phyloP scores from a whole-genome alignment of 1,140 invertebrate species.

The Rhynchophorus ferrugineus region DNA sequence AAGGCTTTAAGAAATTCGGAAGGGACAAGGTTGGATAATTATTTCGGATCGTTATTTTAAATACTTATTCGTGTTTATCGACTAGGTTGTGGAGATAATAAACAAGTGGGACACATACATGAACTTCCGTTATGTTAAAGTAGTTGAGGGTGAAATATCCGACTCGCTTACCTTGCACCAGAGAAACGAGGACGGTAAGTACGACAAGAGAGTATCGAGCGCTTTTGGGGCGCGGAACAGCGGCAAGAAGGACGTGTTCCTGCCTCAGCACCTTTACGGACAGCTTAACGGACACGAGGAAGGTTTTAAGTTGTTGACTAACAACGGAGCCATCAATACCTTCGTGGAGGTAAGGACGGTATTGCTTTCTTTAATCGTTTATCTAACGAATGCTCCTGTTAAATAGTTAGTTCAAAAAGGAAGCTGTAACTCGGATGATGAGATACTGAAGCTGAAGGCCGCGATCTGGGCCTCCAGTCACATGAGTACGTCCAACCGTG shows the following conservation, averaged over 20 bases:
- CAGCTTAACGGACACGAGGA: conserved; percentile 72
- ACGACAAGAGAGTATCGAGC: conserved; percentile 52
- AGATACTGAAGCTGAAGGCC: conserved; percentile 72
- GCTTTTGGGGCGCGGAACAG: conserved; percentile 28
- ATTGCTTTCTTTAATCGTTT: not conserved
- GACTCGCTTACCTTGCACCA: conserved; percentile 81
- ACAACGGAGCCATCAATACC: conserved; percentile 41
- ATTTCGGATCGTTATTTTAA: not conserved
- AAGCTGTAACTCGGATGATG: conserved; percentile 52
- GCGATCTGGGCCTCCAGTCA: conserved; percentile 87
- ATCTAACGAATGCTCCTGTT: not conserved
- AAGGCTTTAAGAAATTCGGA: conserved; percentile 58
- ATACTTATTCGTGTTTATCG: not conserved
- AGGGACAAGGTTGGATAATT: conserved; percentile 53
- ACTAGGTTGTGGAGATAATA: conserved; percentile 52
- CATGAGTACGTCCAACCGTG: conserved; percentile 64
- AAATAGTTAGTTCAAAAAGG: conserved; percentile 38
- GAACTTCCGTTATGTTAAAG: conserved; percentile 75
- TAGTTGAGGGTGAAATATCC: conserved; percentile 82
- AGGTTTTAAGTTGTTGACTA: conserved; percentile 60
- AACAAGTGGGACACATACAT: conserved; percentile 68
- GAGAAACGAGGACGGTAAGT: conserved; percentile 70
- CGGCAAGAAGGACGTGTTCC: conserved; percentile 50
- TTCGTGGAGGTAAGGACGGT: conserved; percentile 40
- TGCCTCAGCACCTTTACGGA: conserved; percentile 83